Conservation (phyloP, 2,888 invertebrate species). For the Macropis europaea region DNA sequence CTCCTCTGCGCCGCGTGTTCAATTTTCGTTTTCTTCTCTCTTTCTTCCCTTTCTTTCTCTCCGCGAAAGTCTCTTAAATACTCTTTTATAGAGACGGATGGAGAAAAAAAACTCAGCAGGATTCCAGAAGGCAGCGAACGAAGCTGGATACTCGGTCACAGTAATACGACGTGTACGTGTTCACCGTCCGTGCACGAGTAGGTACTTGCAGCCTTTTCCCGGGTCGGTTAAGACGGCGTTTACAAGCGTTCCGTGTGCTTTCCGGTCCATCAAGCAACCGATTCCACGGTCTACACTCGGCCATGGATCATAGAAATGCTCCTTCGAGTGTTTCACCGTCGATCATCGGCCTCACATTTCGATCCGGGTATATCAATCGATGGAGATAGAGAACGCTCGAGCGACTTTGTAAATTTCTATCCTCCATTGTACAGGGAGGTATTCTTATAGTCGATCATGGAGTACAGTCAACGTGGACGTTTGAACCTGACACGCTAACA, state of each 20-base stretch:
- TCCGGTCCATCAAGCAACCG: conserved; percentile 54
- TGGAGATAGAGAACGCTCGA: background rate
- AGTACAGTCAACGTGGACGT: too few relatives aligned
- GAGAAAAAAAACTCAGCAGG: conserved; percentile 59
- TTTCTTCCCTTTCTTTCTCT: conserved; percentile 31
- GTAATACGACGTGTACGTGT: conserved; percentile 59
- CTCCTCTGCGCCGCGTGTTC: background rate
- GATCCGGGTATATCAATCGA: background rate
- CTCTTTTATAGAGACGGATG: conserved; percentile 37
- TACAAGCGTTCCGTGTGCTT: conserved; percentile 42
- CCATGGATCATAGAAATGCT: conserved; percentile 28
- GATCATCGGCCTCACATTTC: conserved; percentile 25
- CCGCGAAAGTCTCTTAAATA: conserved; percentile 62
- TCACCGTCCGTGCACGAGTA: conserved; percentile 58
- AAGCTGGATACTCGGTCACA: conserved; percentile 60
- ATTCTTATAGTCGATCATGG: background rate
- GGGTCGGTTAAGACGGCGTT: conserved; percentile 53
- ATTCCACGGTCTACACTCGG: conserved; percentile 12
- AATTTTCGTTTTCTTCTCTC: background rate
- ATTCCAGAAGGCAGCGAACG: conserved; percentile 45
- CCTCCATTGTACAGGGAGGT: background rate
- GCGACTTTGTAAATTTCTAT: background rate
- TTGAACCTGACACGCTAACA: too few relatives aligned
- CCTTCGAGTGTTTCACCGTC: conserved; percentile 21
- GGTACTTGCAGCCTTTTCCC: conserved; percentile 45